Conservation (phyloP, 2,888 invertebrate species). For the Norana najaformis region DNA sequence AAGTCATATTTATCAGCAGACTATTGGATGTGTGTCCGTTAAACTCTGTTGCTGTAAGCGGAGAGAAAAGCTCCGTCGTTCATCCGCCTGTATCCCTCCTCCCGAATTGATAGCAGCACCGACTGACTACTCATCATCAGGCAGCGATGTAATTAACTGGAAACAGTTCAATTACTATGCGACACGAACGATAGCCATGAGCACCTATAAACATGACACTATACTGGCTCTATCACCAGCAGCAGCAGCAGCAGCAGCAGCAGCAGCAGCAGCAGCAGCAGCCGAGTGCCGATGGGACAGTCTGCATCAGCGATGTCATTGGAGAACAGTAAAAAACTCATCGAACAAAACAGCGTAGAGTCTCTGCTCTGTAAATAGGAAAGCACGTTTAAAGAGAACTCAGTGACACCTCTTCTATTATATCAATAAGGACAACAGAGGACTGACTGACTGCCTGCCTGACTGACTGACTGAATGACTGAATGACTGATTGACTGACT, state of each 20-base stretch:
- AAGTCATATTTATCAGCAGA: no score
- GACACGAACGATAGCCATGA: background rate
- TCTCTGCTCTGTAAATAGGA: background rate
- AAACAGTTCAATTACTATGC: background rate
- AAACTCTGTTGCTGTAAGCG: background rate
- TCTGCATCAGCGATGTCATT: background rate
- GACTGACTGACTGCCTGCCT: no score
- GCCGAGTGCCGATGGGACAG: background rate
- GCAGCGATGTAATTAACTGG: background rate
- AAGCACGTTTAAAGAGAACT: background rate
- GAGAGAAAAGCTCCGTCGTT: background rate
- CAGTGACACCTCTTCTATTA: background rate
- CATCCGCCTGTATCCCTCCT: no score
- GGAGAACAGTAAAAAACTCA: background rate
- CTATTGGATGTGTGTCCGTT: background rate
- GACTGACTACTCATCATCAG: background rate
- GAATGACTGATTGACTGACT: background rate
- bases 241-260: background rate
- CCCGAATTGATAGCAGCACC: no score
- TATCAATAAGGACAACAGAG: background rate
- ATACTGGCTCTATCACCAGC: background rate
- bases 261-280: background rate
- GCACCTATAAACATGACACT: background rate
- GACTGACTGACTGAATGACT: background rate
- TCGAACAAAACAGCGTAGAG: background rate